phyloP scores from a whole-genome alignment of 2,888 invertebrate genomes.

The Apamea crenata region DNA sequence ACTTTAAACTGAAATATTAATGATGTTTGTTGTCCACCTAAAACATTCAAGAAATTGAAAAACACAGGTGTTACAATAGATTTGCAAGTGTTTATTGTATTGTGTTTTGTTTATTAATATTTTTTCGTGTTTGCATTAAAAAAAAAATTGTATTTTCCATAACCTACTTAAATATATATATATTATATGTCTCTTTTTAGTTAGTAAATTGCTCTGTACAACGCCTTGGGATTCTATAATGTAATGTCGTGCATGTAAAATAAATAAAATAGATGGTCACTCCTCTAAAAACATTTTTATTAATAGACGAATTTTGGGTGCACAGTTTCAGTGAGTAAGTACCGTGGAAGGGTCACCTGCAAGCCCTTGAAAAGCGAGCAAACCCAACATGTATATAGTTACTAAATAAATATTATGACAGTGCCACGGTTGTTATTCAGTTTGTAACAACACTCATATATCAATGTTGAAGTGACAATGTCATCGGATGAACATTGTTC shows the following conservation, averaged over 20 bases:
- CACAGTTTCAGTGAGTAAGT: not conserved
- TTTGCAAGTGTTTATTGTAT: too few relatives aligned
- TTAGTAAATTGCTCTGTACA: too few relatives aligned
- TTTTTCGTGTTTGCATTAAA: too few relatives aligned
- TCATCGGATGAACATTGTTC: constrained; percentile 36
- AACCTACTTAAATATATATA: too few relatives aligned
- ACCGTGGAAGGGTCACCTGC: too few relatives aligned
- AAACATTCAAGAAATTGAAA: not conserved
- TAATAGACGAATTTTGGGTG: too few relatives aligned
- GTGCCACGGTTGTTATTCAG: constrained; percentile 8
- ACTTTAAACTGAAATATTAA: not conserved
- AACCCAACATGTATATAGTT: not conserved
- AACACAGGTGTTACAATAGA: not conserved
- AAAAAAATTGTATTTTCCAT: too few relatives aligned
- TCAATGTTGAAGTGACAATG: constrained; percentile 32
- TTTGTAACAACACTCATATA: constrained; percentile 24
- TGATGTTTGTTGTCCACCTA: not conserved
- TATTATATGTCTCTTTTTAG: too few relatives aligned
- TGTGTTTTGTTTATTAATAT: too few relatives aligned
- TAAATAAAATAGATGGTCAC: not conserved
- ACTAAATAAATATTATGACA: constrained; percentile 3
- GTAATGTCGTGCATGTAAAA: too few relatives aligned
- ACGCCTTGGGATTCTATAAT: too few relatives aligned
- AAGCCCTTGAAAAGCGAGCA: not conserved
- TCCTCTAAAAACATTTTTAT: not conserved